These are phyloP conservation scores for Hemitrygon akajei DNA, from an alignment of 2,797 vertebrate species.

Conservation along the genomic window DNA sequence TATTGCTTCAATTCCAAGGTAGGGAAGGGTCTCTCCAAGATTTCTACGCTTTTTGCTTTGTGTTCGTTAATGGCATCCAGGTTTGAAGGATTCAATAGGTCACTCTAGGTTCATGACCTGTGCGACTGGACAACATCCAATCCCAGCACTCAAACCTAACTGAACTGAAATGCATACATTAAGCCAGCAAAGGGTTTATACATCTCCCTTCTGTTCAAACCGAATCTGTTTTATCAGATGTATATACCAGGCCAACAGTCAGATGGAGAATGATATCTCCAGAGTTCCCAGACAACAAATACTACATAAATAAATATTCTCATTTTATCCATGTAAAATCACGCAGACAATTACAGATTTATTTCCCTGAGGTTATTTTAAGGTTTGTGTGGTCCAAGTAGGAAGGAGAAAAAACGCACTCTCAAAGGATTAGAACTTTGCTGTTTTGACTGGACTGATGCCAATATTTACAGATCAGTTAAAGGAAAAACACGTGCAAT, in stretches of 20 bases:
- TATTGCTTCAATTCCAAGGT: not conserved
- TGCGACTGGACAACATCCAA: too few species aligned
- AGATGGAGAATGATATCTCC: not conserved
- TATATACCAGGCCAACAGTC: not conserved
- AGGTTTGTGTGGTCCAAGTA: conserved; percentile 31
- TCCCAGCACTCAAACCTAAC: too few species aligned
- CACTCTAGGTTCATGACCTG: not conserved
- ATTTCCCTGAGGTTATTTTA: conserved; percentile 26
- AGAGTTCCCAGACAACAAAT: conserved; percentile 13
- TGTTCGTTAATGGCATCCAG: not conserved
- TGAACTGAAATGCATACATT: not conserved
- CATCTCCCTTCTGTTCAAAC: not conserved
- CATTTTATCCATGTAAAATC: conserved; percentile 16
- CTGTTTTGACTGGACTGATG: conserved; percentile 10
- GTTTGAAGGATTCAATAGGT: not conserved
- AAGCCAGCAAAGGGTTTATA: not conserved
- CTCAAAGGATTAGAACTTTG: conserved; percentile 13
- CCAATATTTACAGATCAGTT: conserved; percentile 27
- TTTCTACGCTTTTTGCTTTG: too few species aligned
- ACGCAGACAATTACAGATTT: not conserved
- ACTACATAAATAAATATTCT: conserved; percentile 10
- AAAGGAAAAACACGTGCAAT: not conserved
- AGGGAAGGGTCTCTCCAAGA: not conserved
- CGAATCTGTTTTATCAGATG: not conserved
- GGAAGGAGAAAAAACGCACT: not conserved